These are phyloP conservation scores for Drosophila borealis DNA, from an alignment of 2,888 invertebrate species.

Conservation along the genomic window DNA sequence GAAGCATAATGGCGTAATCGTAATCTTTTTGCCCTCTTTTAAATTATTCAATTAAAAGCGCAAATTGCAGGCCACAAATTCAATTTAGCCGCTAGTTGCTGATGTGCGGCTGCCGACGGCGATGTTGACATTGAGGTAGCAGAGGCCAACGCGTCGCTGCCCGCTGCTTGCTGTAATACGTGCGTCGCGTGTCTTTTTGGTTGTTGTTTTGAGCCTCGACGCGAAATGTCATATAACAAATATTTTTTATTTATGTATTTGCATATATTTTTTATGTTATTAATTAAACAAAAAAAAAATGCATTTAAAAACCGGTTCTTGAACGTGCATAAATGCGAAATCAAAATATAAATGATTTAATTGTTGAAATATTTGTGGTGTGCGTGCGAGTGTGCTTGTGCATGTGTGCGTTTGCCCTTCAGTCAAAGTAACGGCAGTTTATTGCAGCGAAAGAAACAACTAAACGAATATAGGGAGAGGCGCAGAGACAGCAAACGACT, in stretches of 20 bases:
- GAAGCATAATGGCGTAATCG: constrained; percentile 64
- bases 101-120: constrained; percentile 30
- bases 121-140: constrained; percentile 62
- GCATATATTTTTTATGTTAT: constrained; percentile 20
- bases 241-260: constrained; percentile 13
- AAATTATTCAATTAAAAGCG: constrained; percentile 79
- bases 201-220: constrained; percentile 32
- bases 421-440: constrained; percentile 58
- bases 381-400: constrained; percentile 10
- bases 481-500: constrained; percentile 33
- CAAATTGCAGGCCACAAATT: constrained; percentile 74
- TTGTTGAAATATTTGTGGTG: constrained; percentile 46
- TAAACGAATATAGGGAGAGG: constrained; percentile 45
- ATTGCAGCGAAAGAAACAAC: constrained; percentile 52
- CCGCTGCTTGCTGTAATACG: constrained; percentile 40
- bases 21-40: constrained; percentile 77
- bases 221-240: constrained; percentile 26
- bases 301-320: constrained; percentile 20
- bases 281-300: constrained; percentile 28
- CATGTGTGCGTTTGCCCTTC: constrained; percentile 48
- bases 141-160: constrained; percentile 49
- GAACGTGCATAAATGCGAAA: constrained; percentile 46
- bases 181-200: constrained; percentile 55
- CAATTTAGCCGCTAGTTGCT: constrained; percentile 63
- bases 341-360: constrained; percentile 40